Evolutionary conservation across 2,888 invertebrate genomes (phyloP).

Genomic region (Cotesia congregata): DNA sequence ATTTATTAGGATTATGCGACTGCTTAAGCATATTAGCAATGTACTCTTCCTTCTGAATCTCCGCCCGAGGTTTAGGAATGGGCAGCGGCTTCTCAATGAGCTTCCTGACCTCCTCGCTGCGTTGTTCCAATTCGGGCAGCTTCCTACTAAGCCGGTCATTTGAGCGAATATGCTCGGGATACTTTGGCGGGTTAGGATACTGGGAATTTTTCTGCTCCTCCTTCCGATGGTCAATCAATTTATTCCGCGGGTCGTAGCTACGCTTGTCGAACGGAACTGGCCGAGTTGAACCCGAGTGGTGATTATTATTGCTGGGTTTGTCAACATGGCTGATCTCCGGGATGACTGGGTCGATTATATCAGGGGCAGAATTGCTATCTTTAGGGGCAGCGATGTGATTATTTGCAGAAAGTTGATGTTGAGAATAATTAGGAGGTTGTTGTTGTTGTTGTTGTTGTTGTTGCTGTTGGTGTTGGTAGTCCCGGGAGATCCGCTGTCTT

Average conservation of each 20-base stretch:
- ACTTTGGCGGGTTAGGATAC: slow-evolving; percentile 48
- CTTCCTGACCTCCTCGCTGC: slow-evolving; percentile 64
- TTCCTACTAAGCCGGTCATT: slow-evolving; percentile 55
- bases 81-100: slow-evolving; percentile 64
- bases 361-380: slow-evolving; percentile 23
- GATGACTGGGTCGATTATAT: slow-evolving; percentile 20
- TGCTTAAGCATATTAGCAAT: slow-evolving; percentile 60
- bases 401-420: slow-evolving; percentile 20
- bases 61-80: slow-evolving; percentile 58
- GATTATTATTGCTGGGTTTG: slow-evolving; percentile 58
- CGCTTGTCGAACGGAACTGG: slow-evolving; percentile 52
- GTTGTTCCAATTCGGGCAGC: slow-evolving; percentile 59
- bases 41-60: slow-evolving; percentile 59
- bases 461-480: slow-evolving; percentile 47
- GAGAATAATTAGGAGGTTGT: slow-evolving; percentile 45
- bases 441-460: slow-evolving; percentile 11
- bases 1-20: slow-evolving; percentile 56
- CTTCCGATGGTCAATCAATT: slow-evolving; percentile 50
- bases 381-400: slow-evolving; percentile 2
- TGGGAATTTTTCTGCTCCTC: slow-evolving; percentile 58
- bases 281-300: slow-evolving; percentile 51
- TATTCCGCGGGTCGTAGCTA: slow-evolving; percentile 61
- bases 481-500: slow-evolving; percentile 58
- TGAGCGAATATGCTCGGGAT: slow-evolving; percentile 49
- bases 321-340: slow-evolving; percentile 43